Percentiles rank a stretch among this genome's conserved stretches.
These are phyloP conservation scores for Orbicella faveolata DNA, from an alignment of 64 coral and sea anemone genomes.

Conservation along the genomic window DNA sequence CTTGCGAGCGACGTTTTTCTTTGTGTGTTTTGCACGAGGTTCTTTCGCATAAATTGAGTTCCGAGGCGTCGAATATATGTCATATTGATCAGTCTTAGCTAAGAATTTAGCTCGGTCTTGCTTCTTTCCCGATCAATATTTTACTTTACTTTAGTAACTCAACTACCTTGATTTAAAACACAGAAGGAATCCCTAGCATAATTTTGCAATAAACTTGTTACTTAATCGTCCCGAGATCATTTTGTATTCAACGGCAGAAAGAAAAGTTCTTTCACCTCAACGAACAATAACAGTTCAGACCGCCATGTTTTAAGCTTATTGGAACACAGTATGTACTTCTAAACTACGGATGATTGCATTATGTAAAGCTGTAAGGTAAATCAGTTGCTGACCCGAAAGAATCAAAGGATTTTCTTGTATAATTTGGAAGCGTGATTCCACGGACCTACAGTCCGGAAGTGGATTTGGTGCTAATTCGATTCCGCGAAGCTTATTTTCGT, in stretches of 20 bases:
- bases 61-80: neutral
- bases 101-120: neutral
- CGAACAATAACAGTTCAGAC: constrained; percentile 15
- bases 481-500: too few relatives aligned
- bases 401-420: neutral
- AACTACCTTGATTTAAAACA: neutral
- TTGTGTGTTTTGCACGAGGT: constrained; percentile 49
- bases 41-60: neutral
- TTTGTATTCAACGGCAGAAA: neutral
- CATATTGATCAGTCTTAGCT: neutral
- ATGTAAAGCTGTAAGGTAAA: neutral
- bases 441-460: neutral
- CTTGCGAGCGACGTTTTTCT: constrained; percentile 34
- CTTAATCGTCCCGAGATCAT: neutral
- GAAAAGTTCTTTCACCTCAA: neutral
- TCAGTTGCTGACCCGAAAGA: neutral
- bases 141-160: neutral
- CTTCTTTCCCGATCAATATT: constrained; percentile 5
- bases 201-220: neutral
- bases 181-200: too few relatives aligned
- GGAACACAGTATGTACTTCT: neutral
- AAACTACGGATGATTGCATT: neutral
- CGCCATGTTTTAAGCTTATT: neutral
- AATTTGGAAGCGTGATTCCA: neutral
- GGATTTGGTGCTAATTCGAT: neutral